Conservation (phyloP, 1,140 invertebrate species). For the Eubasilissa regina region DNA sequence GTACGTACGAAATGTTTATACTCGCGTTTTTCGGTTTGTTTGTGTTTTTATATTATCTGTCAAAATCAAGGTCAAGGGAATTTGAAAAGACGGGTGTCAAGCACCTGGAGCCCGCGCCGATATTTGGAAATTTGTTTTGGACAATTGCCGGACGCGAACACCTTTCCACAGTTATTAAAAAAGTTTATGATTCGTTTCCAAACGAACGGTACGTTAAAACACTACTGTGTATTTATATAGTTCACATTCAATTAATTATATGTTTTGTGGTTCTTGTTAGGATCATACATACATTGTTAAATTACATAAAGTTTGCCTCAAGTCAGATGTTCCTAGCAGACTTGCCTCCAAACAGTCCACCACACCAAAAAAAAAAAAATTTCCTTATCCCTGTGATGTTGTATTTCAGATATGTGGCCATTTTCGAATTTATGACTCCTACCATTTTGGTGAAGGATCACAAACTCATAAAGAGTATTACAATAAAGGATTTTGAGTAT, state of each 20-base stretch:
- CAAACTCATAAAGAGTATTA: conserved; percentile 70
- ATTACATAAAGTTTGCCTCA: too few relatives aligned
- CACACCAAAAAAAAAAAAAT: too few relatives aligned
- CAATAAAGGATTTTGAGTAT: conserved; percentile 71
- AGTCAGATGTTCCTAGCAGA: too few relatives aligned
- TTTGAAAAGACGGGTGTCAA: conserved; percentile 37
- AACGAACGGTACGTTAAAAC: conserved; percentile 45
- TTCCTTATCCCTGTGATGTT: neutral
- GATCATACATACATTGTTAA: too few relatives aligned
- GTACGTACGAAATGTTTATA: conserved; percentile 4
- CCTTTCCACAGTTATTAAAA: conserved; percentile 34
- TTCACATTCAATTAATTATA: neutral
- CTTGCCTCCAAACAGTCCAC: too few relatives aligned
- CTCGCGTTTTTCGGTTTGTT: conserved; percentile 15
- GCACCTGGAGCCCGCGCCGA: conserved; percentile 24
- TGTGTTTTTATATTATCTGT: conserved; percentile 5
- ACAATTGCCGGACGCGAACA: conserved; percentile 42
- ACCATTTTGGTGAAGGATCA: conserved; percentile 69
- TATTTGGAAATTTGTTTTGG: conserved; percentile 51
- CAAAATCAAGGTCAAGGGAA: neutral
- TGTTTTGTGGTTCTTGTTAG: too few relatives aligned
- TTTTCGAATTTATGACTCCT: conserved; percentile 70
- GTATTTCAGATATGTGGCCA: conserved; percentile 65
- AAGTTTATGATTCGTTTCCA: conserved; percentile 48
- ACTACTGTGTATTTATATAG: neutral